Conservation (phyloP, 1,140 invertebrate genomes). For the Scaptomyza pallida region DNA sequence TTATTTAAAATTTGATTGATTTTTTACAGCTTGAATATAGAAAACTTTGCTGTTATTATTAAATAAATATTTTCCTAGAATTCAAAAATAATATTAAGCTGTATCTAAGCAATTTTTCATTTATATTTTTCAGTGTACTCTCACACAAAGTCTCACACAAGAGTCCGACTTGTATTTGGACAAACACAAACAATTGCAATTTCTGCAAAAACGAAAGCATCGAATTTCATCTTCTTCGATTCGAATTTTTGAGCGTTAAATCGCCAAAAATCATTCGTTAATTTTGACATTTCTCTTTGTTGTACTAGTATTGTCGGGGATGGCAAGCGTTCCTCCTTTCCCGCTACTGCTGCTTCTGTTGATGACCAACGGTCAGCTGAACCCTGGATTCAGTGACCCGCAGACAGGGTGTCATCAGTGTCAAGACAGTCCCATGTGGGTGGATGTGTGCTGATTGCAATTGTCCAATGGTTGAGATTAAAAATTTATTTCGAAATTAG, state of each 20-base stretch:
- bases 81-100: no score
- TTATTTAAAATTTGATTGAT: no score
- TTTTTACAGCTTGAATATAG: no score
- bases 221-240: slow-evolving; percentile 70
- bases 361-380: slow-evolving; percentile 64
- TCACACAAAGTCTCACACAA: slow-evolving; percentile 3
- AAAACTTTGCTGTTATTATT: no score
- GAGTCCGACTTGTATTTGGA: not conserved
- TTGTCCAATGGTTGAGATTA: slow-evolving; percentile 65
- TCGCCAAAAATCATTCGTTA: slow-evolving; percentile 79
- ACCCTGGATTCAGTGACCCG: slow-evolving; percentile 45
- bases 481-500: slow-evolving; percentile 83
- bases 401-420: slow-evolving; percentile 50
- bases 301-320: not conserved
- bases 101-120: no score
- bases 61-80: no score
- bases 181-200: slow-evolving; percentile 19
- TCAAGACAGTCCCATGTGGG: slow-evolving; percentile 61
- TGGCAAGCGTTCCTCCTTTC: not conserved
- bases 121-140: not conserved
- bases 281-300: slow-evolving; percentile 75
- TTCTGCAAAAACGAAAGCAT: slow-evolving; percentile 23
- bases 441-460: slow-evolving; percentile 50
- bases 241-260: slow-evolving; percentile 74
- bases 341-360: slow-evolving; percentile 1